Evolutionary conservation across 2,113 vertebrate genomes (phyloP), one percentile per base, ranked within the genome.

Genomic region (Catharus bicknelli): DNA sequence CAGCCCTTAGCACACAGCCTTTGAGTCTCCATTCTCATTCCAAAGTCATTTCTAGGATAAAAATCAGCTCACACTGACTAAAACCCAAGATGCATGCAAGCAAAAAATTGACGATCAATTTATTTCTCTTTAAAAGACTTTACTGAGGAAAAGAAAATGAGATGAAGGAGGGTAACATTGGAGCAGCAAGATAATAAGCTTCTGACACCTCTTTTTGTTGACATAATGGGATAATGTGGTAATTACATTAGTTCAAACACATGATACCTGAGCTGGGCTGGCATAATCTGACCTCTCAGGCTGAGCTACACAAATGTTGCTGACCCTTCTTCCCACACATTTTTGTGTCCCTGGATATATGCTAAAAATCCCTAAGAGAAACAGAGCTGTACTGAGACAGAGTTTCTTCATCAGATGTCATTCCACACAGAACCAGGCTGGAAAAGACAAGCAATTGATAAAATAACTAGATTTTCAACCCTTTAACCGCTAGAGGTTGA

Each of bases 391-490:
- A 10, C 80, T 74, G 16, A 57, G 47, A 74, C 59, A 51, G 22
- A 57, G 26, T 81, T 95, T 75, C 63, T 74, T 90, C 75, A 81
- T 74, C 51, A 72, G 40, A 40, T 62, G 13, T 62, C 13, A 32
- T 73, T 90, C 19, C 34, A 75, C 17, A 42, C 25, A 69, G 81
- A 85, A 40, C 2, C 23, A 80, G 22, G 12, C 47, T 3, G 2
- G 36, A 55, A 57, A 72, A 86, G 36, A 79, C 17, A 55, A 22
- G 4, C 15, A 88, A 34, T 58, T 90, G 92, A 53, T 66, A 66
- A 80, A 86, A 88, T 74, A 81, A 92, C 50, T 59, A 73, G n/a
- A 84, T 89, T 91, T 93, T 63, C 47, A 90, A 11, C 40, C 30
- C 0, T 2, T 53, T 80, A 40, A 26, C 26, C 55, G 64, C 75